These are phyloP conservation scores for Drosophila kambysellisi DNA, from an alignment of 2,888 invertebrate genomes.

Conservation along the genomic window DNA sequence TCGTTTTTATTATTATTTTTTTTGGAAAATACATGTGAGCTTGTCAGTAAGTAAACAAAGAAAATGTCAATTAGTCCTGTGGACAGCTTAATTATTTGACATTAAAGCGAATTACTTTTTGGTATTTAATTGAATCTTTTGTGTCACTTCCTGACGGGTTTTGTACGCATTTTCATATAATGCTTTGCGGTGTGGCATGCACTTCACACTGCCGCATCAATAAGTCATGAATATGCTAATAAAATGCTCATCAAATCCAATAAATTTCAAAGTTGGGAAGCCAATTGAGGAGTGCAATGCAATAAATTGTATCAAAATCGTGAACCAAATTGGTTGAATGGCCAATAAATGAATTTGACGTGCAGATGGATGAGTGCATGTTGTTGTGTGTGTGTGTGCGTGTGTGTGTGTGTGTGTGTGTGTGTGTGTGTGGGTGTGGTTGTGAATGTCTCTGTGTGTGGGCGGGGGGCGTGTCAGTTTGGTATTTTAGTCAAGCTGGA, in stretches of 20 bases:
- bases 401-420: constrained; percentile 2
- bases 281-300: constrained; percentile 55
- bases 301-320: constrained; percentile 73
- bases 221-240: constrained; percentile 70
- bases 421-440: constrained; percentile 3
- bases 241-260: constrained; percentile 68
- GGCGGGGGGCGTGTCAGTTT: constrained; percentile 20
- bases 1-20: constrained; percentile 16
- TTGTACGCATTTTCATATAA: not conserved
- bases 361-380: constrained; percentile 26
- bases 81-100: constrained; percentile 1
- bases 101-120: constrained; percentile 4
- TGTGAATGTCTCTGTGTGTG: constrained; percentile 17
- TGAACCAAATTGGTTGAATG: constrained; percentile 79
- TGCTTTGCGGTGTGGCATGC: constrained; percentile 27
- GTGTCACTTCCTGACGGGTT: not conserved
- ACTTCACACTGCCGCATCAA: constrained; percentile 41
- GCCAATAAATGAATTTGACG: constrained; percentile 72
- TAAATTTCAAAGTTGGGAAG: constrained; percentile 59
- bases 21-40: not conserved
- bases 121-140: constrained; percentile 15
- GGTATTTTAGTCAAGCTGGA: constrained; percentile 60
- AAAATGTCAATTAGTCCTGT: not conserved
- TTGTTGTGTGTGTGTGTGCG: not conserved
- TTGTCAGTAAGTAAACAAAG: not conserved